These are phyloP conservation scores for Lepas anatifera DNA, from an alignment of 2,888 invertebrate genomes.

Conservation along the genomic window DNA sequence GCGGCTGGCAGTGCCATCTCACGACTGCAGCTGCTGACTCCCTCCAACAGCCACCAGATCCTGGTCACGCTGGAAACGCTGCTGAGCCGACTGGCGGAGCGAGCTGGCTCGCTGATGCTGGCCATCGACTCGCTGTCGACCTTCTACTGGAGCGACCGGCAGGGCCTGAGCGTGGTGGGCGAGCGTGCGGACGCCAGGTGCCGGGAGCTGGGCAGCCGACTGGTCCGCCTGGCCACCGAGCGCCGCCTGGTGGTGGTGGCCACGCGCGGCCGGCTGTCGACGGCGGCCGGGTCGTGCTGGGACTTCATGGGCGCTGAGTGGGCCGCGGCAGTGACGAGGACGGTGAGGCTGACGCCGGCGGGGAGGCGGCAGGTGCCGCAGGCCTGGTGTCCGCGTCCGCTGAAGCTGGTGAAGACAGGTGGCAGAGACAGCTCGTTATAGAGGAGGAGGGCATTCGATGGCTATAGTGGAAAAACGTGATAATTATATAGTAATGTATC, in stretches of 20 bases:
- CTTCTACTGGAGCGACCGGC: slow-evolving; percentile 4
- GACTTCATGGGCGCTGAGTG: not conserved
- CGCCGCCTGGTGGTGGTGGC: slow-evolving; percentile 2
- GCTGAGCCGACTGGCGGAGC: not conserved
- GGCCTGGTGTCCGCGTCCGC: not conserved
- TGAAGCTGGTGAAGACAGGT: not conserved
- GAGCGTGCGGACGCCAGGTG: not conserved
- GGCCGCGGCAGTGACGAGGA: not conserved
- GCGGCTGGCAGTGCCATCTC: not conserved
- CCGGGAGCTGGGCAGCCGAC: not conserved
- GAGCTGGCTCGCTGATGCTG: not conserved
- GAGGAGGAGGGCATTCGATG: not conserved
- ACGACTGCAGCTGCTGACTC: not conserved
- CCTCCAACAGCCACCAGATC: slow-evolving; percentile 1
- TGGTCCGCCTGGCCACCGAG: not conserved
- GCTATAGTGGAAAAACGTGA: no score
- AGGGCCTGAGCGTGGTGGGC: not conserved
- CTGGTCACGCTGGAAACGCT: not conserved
- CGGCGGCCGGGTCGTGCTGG: not conserved
- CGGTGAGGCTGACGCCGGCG: not conserved
- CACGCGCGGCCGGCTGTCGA: not conserved
- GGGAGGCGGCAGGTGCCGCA: not conserved
- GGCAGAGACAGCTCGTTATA: not conserved
- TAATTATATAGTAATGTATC: no score
- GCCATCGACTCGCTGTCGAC: not conserved